Conservation (phyloP, 2,888 invertebrate genomes). For the Ochlodes sylvanus region DNA sequence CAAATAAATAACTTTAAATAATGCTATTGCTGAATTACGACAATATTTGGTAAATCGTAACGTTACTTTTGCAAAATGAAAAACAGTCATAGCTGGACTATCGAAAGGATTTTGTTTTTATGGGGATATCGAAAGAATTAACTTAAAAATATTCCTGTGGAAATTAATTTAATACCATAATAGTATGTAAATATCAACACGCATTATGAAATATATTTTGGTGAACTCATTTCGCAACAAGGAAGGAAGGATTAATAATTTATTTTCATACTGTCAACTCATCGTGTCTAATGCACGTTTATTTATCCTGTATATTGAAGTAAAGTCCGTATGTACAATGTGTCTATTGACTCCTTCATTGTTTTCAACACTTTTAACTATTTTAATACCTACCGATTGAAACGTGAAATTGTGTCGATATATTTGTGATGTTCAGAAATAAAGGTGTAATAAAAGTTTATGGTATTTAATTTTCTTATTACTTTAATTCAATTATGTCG, state of each 20-base stretch:
- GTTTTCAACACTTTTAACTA: slow-evolving; percentile 41
- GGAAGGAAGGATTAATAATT: slow-evolving; percentile 24
- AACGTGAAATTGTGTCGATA: slow-evolving; percentile 58
- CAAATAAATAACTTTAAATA: too few relatives aligned
- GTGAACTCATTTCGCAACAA: slow-evolving; percentile 14
- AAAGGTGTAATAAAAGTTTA: slow-evolving; percentile 53
- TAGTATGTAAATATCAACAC: too few relatives aligned
- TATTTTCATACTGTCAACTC: slow-evolving; percentile 16
- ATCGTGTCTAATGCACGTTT: slow-evolving; percentile 2
- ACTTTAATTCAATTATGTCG: not conserved
- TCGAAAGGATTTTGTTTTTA: too few relatives aligned
- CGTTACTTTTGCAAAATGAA: too few relatives aligned
- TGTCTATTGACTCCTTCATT: slow-evolving; percentile 10
- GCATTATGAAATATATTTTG: slow-evolving; percentile 15
- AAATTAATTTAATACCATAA: too few relatives aligned
- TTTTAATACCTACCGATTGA: slow-evolving; percentile 31
- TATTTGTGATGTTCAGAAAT: slow-evolving; percentile 75
- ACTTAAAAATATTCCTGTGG: too few relatives aligned
- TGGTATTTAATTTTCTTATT: slow-evolving; percentile 1
- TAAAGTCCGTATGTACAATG: not conserved
- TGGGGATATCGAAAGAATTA: too few relatives aligned
- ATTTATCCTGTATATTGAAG: slow-evolving; percentile 16
- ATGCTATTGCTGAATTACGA: too few relatives aligned
- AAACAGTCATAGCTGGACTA: too few relatives aligned
- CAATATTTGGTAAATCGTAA: too few relatives aligned